Conservation (phyloP, 2,797 vertebrate genomes). For the Sebastes itinus region DNA sequence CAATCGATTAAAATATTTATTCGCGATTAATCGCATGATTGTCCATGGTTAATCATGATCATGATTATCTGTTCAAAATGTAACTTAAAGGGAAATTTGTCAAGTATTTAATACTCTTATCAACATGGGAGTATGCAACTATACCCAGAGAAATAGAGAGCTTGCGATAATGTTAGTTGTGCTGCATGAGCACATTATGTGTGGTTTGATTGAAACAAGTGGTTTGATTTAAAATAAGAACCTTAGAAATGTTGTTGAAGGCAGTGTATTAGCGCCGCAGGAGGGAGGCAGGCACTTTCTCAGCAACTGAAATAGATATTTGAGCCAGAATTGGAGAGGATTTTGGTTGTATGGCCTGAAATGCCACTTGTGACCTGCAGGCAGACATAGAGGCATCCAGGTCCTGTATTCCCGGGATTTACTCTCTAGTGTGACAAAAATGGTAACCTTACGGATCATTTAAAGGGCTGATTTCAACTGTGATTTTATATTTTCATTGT, state of each 20-base stretch:
- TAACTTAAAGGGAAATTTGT: too few relatives aligned
- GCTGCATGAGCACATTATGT: background rate
- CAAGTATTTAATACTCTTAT: too few relatives aligned
- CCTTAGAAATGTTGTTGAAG: constrained; percentile 16
- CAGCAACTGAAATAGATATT: constrained; percentile 12
- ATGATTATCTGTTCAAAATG: too few relatives aligned
- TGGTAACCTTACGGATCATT: background rate
- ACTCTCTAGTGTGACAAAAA: background rate
- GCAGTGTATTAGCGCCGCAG: background rate
- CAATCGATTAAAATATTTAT: background rate
- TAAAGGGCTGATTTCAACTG: background rate
- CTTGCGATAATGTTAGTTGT: constrained; percentile 12
- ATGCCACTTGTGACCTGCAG: constrained; percentile 9
- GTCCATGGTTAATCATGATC: too few relatives aligned
- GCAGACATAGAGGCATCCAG: background rate
- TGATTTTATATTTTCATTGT: background rate
- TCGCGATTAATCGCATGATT: too few relatives aligned
- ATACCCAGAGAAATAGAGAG: background rate
- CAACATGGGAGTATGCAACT: too few relatives aligned
- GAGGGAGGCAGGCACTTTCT: background rate
- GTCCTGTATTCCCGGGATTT: background rate
- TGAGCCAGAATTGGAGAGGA: background rate
- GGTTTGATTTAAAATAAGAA: constrained; percentile 8
- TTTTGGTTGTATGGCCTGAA: background rate
- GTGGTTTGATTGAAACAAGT: constrained; percentile 19